Evolutionary conservation across 1,140 invertebrate species (phyloP).

Genomic region (Ganaspis sp.): DNA sequence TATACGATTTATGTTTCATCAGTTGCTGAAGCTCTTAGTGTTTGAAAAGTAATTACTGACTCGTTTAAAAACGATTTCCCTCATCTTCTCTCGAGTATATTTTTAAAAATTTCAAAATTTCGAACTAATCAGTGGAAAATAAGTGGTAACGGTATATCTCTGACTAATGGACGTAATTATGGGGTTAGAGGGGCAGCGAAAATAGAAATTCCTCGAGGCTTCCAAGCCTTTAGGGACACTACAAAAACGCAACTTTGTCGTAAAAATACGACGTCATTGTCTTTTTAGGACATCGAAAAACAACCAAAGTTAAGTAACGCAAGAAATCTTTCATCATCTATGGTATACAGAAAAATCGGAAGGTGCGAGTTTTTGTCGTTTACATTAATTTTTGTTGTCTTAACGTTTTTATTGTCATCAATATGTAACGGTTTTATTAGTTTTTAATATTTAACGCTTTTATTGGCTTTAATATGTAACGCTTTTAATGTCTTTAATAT

Average conservation of each 20-base stretch:
- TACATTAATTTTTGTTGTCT: no score
- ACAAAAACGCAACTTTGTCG: background rate
- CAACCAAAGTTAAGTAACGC: background rate
- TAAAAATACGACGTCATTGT: conserved; percentile 5
- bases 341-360: no score
- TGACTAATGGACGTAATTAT: conserved; percentile 13
- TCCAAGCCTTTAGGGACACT: background rate
- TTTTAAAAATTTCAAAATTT: background rate
- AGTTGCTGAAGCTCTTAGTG: background rate
- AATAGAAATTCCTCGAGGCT: conserved; percentile 11
- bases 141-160: background rate
- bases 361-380: no score
- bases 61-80: background rate
- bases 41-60: background rate
- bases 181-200: background rate
- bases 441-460: no score
- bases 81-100: background rate
- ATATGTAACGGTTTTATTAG: no score
- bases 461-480: no score
- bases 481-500: no score
- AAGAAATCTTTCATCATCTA: no score
- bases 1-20: background rate
- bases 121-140: conserved; percentile 17
- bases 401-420: no score
- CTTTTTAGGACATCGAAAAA: conserved; percentile 10